Conservation (phyloP, 92 coral and sea anemone genomes). For the Epizoanthus stellaris region DNA sequence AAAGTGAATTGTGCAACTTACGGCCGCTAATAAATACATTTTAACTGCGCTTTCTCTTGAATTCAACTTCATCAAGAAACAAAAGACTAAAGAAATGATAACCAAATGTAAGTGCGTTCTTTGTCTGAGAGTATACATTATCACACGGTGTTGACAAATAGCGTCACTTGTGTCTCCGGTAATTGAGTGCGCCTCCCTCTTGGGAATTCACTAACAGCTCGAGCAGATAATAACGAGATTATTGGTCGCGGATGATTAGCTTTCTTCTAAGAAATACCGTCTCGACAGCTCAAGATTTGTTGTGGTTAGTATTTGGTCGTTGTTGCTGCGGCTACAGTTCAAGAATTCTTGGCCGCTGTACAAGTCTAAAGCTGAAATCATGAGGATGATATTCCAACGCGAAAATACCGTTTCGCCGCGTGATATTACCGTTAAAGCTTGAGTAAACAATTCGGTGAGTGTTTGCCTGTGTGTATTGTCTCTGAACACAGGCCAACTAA, state of each 20-base stretch:
- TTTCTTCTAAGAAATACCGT: not conserved
- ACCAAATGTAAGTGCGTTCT: too few species aligned
- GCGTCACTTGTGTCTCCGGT: too few species aligned
- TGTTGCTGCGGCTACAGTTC: slow-evolving; percentile 24
- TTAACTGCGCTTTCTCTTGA: too few species aligned
- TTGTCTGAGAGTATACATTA: too few species aligned
- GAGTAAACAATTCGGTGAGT: slow-evolving; percentile 14
- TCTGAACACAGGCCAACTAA: slow-evolving; percentile 10
- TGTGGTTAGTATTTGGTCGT: not conserved
- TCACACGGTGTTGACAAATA: too few species aligned
- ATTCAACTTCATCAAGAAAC: too few species aligned
- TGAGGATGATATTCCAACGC: not conserved
- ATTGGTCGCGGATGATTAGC: not conserved
- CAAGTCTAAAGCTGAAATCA: not conserved
- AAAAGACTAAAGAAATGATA: too few species aligned
- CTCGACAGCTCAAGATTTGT: slow-evolving; percentile 3
- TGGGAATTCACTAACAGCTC: not conserved
- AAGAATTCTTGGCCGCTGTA: not conserved
- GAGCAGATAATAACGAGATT: slow-evolving; percentile 13
- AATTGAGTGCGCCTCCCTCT: not conserved
- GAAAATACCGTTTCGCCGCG: not conserved
- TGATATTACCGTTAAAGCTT: not conserved
- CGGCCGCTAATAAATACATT: too few species aligned
- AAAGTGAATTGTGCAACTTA: too few species aligned
- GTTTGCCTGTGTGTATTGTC: slow-evolving; percentile 20